These are phyloP conservation scores for Hippocampus mohnikei DNA, from an alignment of 2,113 vertebrate genomes.

Conservation along the genomic window DNA sequence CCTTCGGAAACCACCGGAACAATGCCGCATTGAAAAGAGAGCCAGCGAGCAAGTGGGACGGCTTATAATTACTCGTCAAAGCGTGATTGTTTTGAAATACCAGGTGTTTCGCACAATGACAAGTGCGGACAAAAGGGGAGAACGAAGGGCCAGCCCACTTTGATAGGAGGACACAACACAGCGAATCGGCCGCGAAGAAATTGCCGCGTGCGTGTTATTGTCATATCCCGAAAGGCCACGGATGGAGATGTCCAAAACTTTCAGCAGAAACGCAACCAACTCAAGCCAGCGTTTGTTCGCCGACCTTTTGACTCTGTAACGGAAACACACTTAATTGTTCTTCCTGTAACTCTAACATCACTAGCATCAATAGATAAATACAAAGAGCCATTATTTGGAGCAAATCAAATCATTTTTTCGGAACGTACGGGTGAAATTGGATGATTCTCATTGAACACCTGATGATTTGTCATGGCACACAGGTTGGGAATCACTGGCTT, in stretches of 20 bases:
- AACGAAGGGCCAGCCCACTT: conserved; percentile 47
- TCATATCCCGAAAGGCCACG: conserved; percentile 20
- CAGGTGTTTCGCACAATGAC: conserved; percentile 50
- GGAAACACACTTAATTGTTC: neutral
- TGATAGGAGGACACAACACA: conserved; percentile 35
- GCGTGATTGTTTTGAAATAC: conserved; percentile 51
- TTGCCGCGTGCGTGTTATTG: conserved; percentile 9
- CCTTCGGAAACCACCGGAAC: neutral
- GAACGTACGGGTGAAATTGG: too few species aligned
- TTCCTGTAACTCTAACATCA: neutral
- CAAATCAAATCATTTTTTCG: neutral
- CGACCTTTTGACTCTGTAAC: neutral
- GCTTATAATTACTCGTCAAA: conserved; percentile 45
- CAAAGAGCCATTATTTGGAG: neutral
- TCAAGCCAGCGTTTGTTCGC: neutral
- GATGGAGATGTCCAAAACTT: conserved; percentile 4
- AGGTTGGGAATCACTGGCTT: neutral
- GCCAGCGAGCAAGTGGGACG: conserved; percentile 20
- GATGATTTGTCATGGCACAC: neutral
- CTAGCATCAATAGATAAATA: neutral
- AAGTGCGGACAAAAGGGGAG: conserved; percentile 30
- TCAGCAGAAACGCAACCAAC: neutral
- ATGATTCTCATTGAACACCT: neutral
- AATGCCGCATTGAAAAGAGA: conserved; percentile 47
- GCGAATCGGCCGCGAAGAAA: conserved; percentile 25